Percentiles rank a stretch among this genome's conserved stretches.
phyloP scores from a whole-genome alignment of 2,888 invertebrate species.

The Andrena chrysosceles region DNA sequence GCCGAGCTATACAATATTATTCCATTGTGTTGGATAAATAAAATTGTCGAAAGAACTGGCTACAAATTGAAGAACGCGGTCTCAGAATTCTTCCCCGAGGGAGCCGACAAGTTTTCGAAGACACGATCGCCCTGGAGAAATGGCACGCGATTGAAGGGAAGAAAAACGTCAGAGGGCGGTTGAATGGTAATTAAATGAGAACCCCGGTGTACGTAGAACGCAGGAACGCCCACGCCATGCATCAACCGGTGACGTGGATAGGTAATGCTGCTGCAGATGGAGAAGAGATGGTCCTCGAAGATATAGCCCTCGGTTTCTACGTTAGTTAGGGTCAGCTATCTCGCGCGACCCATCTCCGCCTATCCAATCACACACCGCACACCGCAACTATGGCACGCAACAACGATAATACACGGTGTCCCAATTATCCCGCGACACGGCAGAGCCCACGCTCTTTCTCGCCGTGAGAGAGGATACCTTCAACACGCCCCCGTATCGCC shows the following conservation, averaged over 20 bases:
- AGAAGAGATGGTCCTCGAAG: slow-evolving; percentile 84
- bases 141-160: slow-evolving; percentile 26
- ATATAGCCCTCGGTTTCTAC: slow-evolving; percentile 80
- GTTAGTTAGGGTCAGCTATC: slow-evolving; percentile 84
- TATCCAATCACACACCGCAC: slow-evolving; percentile 84
- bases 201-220: slow-evolving; percentile 81
- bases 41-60: background rate
- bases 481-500: slow-evolving; percentile 76
- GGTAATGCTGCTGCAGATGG: slow-evolving; percentile 83
- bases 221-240: slow-evolving; percentile 84
- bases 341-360: slow-evolving; percentile 85
- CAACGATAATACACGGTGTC: slow-evolving; percentile 83
- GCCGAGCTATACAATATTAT: no score
- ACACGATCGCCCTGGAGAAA: slow-evolving; percentile 13
- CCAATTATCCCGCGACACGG: slow-evolving; percentile 84
- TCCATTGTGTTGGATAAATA: background rate
- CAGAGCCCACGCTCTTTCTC: slow-evolving; percentile 71
- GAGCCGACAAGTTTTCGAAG: background rate
- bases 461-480: slow-evolving; percentile 80
- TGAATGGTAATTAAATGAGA: slow-evolving; percentile 83
- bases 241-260: slow-evolving; percentile 84
- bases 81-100: background rate
- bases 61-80: background rate
- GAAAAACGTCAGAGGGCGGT: slow-evolving; percentile 14
- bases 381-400: slow-evolving; percentile 83